phyloP scores from a whole-genome alignment of 2,888 invertebrate genomes.

The Metopia argyrocephala region DNA sequence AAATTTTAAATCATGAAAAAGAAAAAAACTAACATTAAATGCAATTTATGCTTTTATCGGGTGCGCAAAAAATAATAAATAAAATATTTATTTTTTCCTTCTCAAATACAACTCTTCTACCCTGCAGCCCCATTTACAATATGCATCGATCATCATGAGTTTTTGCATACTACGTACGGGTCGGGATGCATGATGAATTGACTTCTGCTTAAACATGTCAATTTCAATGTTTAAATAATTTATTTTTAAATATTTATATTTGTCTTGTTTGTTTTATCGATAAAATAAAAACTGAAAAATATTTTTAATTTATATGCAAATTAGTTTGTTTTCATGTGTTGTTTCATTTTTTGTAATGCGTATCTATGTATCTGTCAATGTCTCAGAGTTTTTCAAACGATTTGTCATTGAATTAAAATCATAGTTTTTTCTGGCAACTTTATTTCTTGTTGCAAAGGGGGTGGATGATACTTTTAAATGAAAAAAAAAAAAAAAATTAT shows the following conservation, averaged over 20 bases:
- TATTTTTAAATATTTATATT: not conserved
- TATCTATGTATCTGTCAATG: conserved; percentile 10
- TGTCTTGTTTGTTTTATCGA: conserved; percentile 7
- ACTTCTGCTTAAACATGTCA: no score
- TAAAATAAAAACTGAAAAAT: not conserved
- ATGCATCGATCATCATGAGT: not conserved
- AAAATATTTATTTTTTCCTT: no score
- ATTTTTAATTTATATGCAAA: conserved; percentile 63
- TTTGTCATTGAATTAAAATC: conserved; percentile 53
- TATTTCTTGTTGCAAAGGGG: conserved; percentile 24
- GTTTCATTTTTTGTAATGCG: not conserved
- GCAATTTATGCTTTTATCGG: no score
- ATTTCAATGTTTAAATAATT: conserved; percentile 25
- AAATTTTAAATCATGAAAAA: no score
- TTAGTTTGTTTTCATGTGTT: conserved; percentile 19
- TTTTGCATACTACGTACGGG: not conserved
- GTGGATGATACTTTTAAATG: not conserved
- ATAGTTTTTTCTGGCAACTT: conserved; percentile 35
- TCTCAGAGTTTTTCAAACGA: conserved; percentile 35
- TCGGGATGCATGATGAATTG: no score
- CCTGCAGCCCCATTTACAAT: no score
- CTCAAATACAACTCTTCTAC: no score
- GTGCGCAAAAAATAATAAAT: no score
- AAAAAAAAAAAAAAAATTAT: not conserved
- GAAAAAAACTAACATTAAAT: no score